Conservation (phyloP, 1,140 invertebrate genomes). For the Drosophila guanche region DNA sequence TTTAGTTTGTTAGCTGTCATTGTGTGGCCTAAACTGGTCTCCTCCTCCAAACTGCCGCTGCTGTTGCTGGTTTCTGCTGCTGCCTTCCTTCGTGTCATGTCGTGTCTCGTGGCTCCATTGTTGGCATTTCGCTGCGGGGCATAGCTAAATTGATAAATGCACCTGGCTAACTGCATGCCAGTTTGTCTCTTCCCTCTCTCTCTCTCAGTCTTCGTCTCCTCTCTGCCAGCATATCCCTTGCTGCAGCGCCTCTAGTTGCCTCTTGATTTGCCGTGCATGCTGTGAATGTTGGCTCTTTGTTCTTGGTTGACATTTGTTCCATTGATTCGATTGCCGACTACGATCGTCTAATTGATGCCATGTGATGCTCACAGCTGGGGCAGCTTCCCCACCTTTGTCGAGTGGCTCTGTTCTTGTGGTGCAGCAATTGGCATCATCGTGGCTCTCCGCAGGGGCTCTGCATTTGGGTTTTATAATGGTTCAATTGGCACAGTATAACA, state of each 20-base stretch:
- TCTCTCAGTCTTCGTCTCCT: background rate
- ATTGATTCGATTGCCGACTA: conserved; percentile 58
- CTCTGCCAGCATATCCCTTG: background rate
- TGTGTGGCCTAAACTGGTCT: conserved; percentile 49
- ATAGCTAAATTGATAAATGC: conserved; percentile 78
- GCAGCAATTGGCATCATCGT: too few species aligned
- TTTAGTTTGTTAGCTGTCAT: conserved; percentile 70
- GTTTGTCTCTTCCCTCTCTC: background rate
- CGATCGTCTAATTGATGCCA: conserved; percentile 45
- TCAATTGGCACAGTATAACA: too few species aligned
- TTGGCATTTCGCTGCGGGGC: conserved; percentile 67
- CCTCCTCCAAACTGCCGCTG: background rate
- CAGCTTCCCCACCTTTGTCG: background rate
- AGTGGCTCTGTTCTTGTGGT: background rate
- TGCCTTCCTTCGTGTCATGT: conserved; percentile 56
- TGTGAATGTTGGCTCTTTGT: conserved; percentile 18
- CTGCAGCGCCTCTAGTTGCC: background rate
- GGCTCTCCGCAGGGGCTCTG: too few species aligned
- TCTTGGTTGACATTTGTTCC: conserved; percentile 40
- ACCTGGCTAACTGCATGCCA: conserved; percentile 52
- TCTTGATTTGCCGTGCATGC: background rate
- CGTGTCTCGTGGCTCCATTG: conserved; percentile 64
- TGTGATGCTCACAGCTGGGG: conserved; percentile 20
- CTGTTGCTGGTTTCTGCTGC: background rate
- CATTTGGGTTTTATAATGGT: too few species aligned